Evolutionary conservation across 2,797 vertebrate genomes (phyloP).

Genomic region (Garrulus glandarius): DNA sequence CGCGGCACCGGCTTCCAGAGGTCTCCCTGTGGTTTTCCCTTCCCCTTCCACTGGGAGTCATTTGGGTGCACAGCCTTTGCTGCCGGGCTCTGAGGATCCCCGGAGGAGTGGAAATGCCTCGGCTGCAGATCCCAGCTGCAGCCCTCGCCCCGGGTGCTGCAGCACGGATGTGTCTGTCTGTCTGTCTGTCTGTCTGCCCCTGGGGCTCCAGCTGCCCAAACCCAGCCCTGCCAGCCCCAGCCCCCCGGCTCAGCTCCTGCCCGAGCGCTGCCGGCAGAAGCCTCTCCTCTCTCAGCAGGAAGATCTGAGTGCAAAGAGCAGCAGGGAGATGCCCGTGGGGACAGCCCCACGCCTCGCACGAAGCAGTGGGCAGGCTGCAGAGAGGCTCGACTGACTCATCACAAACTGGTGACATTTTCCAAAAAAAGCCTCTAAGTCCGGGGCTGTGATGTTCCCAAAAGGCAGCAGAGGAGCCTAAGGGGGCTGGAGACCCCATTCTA

Average conservation of each 20-base stretch:
- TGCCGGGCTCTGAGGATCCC: background rate
- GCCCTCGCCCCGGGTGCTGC: background rate
- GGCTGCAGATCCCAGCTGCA: background rate
- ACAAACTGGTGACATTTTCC: conserved; percentile 40
- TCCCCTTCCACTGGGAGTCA: background rate
- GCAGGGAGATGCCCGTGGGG: background rate
- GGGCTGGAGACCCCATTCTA: background rate
- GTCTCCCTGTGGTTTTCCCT: background rate
- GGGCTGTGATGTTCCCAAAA: background rate
- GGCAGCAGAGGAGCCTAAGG: conserved; percentile 23
- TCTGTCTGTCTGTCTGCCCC: background rate
- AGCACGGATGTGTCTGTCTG: background rate
- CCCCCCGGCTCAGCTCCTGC: background rate
- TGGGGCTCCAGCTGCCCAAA: background rate
- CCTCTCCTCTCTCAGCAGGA: background rate
- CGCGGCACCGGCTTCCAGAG: background rate
- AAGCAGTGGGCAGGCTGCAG: background rate
- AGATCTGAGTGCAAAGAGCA: background rate
- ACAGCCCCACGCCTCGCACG: background rate
- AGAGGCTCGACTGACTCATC: conserved; percentile 25
- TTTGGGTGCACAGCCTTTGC: background rate
- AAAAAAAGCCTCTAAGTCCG: background rate
- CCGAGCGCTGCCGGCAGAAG: background rate
- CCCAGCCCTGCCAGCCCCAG: background rate
- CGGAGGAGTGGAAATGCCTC: background rate